Percentiles rank a stretch among this genome's conserved stretches.
These are phyloP conservation scores for Drosophila kanapiae DNA, from an alignment of 1,140 invertebrate genomes.

Conservation along the genomic window DNA sequence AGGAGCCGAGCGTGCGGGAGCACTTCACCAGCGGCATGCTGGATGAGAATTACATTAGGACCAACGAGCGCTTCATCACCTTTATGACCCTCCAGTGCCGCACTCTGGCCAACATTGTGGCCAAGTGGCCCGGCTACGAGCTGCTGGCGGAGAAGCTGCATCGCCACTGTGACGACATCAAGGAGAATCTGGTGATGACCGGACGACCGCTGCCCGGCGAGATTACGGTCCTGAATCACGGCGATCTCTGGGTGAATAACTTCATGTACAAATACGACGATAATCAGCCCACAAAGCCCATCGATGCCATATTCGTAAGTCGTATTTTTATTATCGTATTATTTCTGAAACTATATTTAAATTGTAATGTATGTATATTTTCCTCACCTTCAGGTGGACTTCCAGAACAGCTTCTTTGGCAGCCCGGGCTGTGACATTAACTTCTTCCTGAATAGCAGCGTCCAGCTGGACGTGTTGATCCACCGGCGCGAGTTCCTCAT, in stretches of 20 bases:
- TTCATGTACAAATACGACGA: conserved; percentile 86
- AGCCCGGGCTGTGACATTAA: conserved; percentile 83
- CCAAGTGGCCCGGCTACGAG: conserved; percentile 75
- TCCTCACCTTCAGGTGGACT: conserved; percentile 63
- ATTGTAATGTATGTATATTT: background rate
- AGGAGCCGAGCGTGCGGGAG: conserved; percentile 68
- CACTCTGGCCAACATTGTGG: conserved; percentile 68
- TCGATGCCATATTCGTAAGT: conserved; percentile 80
- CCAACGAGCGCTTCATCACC: conserved; percentile 75
- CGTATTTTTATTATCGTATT: too few species aligned
- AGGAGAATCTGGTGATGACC: conserved; percentile 73
- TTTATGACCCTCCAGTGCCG: conserved; percentile 69
- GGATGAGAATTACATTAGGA: conserved; percentile 78
- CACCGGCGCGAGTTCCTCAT: conserved; percentile 75
- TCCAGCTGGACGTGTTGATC: conserved; percentile 75
- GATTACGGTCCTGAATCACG: conserved; percentile 85
- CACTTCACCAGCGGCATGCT: conserved; percentile 78
- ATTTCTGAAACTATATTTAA: background rate
- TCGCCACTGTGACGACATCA: conserved; percentile 72
- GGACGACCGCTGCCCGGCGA: conserved; percentile 57
- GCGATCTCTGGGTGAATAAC: conserved; percentile 87
- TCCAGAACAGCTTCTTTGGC: conserved; percentile 81
- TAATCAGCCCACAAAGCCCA: conserved; percentile 59
- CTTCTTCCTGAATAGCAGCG: conserved; percentile 83
- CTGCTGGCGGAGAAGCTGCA: conserved; percentile 66